phyloP scores from a whole-genome alignment of 2,113 vertebrate genomes.

The Trogon melanurus region DNA sequence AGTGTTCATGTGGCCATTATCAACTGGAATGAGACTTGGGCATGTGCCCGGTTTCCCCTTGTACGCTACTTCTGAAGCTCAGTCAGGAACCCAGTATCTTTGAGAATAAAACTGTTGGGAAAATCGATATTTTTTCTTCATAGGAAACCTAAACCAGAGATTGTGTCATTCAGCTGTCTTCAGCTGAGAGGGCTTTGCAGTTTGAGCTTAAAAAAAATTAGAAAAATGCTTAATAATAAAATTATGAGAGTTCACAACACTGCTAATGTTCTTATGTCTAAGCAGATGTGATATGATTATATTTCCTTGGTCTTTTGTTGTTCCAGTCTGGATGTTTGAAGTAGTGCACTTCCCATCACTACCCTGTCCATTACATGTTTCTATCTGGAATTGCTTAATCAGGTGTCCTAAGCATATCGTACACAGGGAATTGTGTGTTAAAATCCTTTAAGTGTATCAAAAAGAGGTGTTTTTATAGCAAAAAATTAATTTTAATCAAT shows the following conservation, averaged over 20 bases:
- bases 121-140: background rate
- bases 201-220: background rate
- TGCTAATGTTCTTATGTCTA: background rate
- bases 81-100: background rate
- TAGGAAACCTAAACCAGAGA: background rate
- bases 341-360: background rate
- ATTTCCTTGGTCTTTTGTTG: background rate
- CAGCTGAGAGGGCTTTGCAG: background rate
- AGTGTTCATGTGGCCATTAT: background rate
- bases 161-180: background rate
- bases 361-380: background rate
- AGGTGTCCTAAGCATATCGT: background rate
- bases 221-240: background rate
- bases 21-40: background rate
- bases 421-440: background rate
- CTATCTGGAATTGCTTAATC: background rate
- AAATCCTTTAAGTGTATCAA: background rate
- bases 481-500: background rate
- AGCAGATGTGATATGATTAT: background rate
- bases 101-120: background rate
- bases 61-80: background rate
- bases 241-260: background rate
- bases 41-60: background rate
- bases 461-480: background rate
- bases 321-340: background rate